Conservation (phyloP, 2,888 invertebrate genomes). For the Panzeria rudis region DNA sequence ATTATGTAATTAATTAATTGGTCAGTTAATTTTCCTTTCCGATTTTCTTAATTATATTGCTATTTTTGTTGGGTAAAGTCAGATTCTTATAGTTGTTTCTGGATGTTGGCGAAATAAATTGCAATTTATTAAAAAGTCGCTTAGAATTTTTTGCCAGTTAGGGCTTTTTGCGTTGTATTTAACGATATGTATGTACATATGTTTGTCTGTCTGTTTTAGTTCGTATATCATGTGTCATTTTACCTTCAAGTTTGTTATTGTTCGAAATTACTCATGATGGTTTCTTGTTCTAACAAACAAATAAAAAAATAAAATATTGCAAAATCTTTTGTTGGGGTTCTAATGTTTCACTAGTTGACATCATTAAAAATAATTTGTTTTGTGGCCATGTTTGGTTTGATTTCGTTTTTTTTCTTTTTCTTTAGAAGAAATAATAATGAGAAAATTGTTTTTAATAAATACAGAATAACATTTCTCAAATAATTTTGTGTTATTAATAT, state of each 20-base stretch:
- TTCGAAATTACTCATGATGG: constrained; percentile 52
- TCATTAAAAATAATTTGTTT: constrained; percentile 48
- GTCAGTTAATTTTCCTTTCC: no score
- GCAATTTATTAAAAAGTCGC: no score
- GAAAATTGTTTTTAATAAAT: background rate
- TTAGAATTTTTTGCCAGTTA: no score
- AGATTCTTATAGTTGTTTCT: no score
- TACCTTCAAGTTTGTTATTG: constrained; percentile 56
- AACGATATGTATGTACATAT: no score
- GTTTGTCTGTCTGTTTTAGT: no score
- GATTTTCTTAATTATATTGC: no score
- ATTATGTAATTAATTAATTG: no score
- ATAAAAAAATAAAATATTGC: constrained; percentile 35
- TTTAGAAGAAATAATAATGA: background rate
- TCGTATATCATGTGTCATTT: constrained; percentile 62
- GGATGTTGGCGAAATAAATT: no score
- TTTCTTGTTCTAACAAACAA: constrained; percentile 36
- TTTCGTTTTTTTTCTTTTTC: background rate
- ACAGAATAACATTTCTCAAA: background rate
- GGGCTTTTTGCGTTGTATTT: no score
- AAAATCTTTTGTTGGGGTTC: constrained; percentile 53
- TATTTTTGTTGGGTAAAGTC: no score
- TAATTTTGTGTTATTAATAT: background rate
- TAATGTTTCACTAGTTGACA: constrained; percentile 64
- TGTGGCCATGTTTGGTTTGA: constrained; percentile 24